phyloP scores from a whole-genome alignment of 1,140 invertebrate species.

The Chironomus tepperi region DNA sequence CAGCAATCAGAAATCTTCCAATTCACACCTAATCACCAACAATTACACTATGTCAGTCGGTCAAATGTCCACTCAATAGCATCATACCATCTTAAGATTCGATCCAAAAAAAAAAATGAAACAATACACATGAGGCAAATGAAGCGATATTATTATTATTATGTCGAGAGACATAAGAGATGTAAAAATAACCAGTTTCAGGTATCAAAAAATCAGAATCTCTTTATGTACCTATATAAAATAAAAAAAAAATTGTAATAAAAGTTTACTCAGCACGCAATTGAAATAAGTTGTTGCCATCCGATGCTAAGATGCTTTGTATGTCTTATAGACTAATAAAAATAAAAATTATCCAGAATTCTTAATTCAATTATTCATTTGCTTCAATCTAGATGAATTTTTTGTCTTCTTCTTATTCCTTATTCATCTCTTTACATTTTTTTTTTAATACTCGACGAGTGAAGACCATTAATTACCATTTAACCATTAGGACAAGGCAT shows the following conservation, averaged over 20 bases:
- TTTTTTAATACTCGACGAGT: neutral
- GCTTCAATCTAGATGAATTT: constrained; percentile 13
- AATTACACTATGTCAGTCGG: too few relatives aligned
- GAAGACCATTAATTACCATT: constrained; percentile 13
- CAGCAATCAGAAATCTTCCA: too few relatives aligned
- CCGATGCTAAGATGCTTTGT: neutral
- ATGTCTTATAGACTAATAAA: neutral
- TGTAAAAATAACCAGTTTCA: neutral
- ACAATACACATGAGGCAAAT: too few relatives aligned
- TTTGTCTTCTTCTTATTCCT: neutral
- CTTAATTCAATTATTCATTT: constrained; percentile 15
- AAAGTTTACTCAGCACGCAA: constrained; percentile 7
- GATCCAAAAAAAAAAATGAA: too few relatives aligned
- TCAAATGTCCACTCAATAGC: too few relatives aligned
- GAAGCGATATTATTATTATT: too few relatives aligned
- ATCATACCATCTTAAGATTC: too few relatives aligned
- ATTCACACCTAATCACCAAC: too few relatives aligned
- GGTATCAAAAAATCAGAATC: neutral
- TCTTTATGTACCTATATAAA: neutral
- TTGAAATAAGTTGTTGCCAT: constrained; percentile 8
- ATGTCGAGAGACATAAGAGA: too few relatives aligned
- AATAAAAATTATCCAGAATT: neutral
- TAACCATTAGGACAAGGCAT: constrained; percentile 12
- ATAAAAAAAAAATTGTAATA: neutral
- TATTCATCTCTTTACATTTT: neutral